These are phyloP conservation scores for Charina bottae DNA, from an alignment of 2,113 vertebrate genomes.

Conservation along the genomic window DNA sequence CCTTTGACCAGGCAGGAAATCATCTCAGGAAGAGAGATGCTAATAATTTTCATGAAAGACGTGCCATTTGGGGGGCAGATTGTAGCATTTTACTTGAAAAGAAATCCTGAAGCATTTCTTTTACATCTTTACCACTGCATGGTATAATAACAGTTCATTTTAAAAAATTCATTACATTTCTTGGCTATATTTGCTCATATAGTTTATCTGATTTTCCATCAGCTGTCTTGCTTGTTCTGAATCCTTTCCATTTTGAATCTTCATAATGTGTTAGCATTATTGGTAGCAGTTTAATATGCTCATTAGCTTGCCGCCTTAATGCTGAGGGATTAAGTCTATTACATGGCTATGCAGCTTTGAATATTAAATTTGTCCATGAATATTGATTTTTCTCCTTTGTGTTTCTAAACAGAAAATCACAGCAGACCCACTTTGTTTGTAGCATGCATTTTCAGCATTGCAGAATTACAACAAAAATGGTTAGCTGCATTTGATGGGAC, in stretches of 20 bases:
- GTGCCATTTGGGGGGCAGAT: neutral
- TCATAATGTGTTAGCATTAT: neutral
- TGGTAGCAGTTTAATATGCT: conserved; percentile 14
- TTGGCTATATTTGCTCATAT: neutral
- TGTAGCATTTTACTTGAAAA: neutral
- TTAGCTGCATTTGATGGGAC: neutral
- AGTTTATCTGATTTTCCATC: neutral
- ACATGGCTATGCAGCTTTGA: neutral
- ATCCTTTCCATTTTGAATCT: conserved; percentile 9
- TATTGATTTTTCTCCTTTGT: conserved; percentile 1
- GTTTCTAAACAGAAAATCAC: conserved; percentile 1
- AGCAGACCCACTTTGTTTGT: neutral
- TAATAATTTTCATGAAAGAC: neutral
- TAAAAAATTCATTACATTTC: neutral
- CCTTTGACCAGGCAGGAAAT: neutral
- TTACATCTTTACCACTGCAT: neutral
- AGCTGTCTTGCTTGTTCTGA: neutral
- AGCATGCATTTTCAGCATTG: neutral
- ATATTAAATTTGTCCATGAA: conserved; percentile 14
- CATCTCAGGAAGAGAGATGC: neutral
- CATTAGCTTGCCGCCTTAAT: conserved; percentile 27
- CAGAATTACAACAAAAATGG: neutral
- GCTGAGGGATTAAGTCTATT: neutral
- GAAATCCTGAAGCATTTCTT: neutral
- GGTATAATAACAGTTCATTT: neutral